Conservation (phyloP, 2,113 vertebrate genomes). For the Amblyornis subalaris region DNA sequence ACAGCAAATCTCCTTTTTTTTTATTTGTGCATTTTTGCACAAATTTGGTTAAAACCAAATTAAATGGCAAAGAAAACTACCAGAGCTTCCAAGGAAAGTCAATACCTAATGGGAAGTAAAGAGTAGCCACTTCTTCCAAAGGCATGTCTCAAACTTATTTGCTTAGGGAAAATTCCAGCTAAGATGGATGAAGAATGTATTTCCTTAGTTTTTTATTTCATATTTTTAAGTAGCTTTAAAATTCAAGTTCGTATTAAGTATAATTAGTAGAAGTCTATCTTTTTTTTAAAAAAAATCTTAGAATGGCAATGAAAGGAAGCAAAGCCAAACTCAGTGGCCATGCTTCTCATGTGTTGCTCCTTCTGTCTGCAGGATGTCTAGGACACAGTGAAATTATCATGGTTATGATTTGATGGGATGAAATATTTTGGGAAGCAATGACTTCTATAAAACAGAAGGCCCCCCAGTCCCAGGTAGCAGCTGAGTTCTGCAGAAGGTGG, state of each 20-base stretch:
- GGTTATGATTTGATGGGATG: not conserved
- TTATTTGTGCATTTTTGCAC: not conserved
- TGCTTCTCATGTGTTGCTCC: rapidly evolving
- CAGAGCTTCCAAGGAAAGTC: not conserved
- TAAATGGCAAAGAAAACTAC: not conserved
- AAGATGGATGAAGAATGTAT: not conserved
- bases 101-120: not conserved
- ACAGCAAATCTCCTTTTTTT: not conserved
- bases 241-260: not conserved
- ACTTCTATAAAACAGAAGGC: not conserved
- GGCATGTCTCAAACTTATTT: not conserved
- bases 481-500: not conserved
- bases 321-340: not conserved
- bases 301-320: not conserved
- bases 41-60: not conserved
- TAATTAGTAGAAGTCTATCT: not conserved
- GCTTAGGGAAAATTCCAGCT: not conserved
- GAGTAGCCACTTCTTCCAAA: not conserved
- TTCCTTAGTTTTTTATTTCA: not conserved
- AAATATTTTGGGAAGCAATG: not conserved
- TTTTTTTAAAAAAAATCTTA: not conserved
- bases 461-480: not conserved
- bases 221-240: not conserved
- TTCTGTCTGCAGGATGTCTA: not conserved
- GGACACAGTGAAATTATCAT: not conserved